Base-by-base conservation (phyloP, 2,888 invertebrate species). In the Prosopocoilus inquinatus region DNA sequence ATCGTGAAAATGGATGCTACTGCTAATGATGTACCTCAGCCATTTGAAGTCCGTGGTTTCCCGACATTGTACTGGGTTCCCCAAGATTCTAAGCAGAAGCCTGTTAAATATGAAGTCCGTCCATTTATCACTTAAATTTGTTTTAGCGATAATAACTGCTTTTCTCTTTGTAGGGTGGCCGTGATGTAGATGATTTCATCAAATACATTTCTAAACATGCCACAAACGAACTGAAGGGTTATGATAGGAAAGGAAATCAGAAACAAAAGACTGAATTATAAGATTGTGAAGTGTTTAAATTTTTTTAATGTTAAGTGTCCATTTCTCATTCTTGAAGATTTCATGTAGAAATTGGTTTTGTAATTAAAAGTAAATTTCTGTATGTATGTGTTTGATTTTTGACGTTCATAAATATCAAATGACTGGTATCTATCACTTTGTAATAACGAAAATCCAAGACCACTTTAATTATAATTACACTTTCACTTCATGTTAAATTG, bases 1-100 rank as follows among this genome's bases (percentile, higher is more conserved):
- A 94, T 99, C 68, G 92, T 96, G 1, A 99, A 99, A 78, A 92
- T 99, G 82, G 99, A 99, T 78, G 98, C 98, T 9, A 97, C 98
- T 9, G 94, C 94, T 63, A 99, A 99, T 76, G 99, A 99, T 82
- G 97, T 97, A 68, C 96, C 97, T 62, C 81, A 88, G 62, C 79
- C 83, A 7, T 99, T 85, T 77, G 92, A 96, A 70, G 99, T 99
- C 8, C 85, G 88, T 57, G 99, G 99, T 8, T 99, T 98, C 87
- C 99, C 99, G 53, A 99, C 98, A 3, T 83, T 99, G 58, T 99
- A 84, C 84, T 99, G 96, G 95, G 85, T 89, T 60, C 91, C 96
- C 9, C 95, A 93, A 76, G 88, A 91, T 70, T 77, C 80, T 47
- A 90, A 91, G 74, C 78, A 84, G 70, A 85, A 82, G 61, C 95